Conservation (phyloP, 2,113 vertebrate genomes). For the Scomber colias region DNA sequence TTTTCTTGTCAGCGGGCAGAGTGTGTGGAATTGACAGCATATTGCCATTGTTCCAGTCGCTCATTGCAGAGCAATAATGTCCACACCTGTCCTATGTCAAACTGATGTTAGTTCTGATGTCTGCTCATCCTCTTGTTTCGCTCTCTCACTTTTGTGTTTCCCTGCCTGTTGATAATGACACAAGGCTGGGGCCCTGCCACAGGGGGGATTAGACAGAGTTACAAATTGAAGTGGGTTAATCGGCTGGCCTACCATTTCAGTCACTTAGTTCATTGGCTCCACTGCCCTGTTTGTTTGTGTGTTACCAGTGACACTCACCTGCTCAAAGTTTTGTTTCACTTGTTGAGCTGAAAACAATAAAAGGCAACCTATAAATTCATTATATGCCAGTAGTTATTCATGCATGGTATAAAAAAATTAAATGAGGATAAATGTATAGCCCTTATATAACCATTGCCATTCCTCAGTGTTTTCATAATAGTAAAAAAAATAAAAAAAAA, state of each 20-base stretch:
- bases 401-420: no score
- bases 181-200: conserved; percentile 38
- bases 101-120: background rate
- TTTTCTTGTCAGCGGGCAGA: conserved; percentile 47
- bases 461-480: no score
- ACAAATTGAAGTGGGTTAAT: conserved; percentile 73
- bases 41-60: conserved; percentile 40
- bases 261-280: conserved; percentile 43
- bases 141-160: background rate
- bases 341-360: background rate
- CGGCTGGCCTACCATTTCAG: conserved; percentile 51
- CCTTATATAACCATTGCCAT: no score
- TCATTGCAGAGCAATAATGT: conserved; percentile 56
- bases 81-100: conserved; percentile 51
- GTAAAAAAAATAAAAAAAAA: no score
- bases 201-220: conserved; percentile 66
- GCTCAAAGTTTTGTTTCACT: background rate
- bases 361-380: background rate
- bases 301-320: background rate
- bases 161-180: conserved; percentile 52
- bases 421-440: no score
- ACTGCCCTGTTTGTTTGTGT: conserved; percentile 29
- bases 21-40: conserved; percentile 61
- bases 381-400: no score
- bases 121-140: background rate